Conservation (phyloP, 1,140 invertebrate genomes). For the Heterodera carotae region DNA sequence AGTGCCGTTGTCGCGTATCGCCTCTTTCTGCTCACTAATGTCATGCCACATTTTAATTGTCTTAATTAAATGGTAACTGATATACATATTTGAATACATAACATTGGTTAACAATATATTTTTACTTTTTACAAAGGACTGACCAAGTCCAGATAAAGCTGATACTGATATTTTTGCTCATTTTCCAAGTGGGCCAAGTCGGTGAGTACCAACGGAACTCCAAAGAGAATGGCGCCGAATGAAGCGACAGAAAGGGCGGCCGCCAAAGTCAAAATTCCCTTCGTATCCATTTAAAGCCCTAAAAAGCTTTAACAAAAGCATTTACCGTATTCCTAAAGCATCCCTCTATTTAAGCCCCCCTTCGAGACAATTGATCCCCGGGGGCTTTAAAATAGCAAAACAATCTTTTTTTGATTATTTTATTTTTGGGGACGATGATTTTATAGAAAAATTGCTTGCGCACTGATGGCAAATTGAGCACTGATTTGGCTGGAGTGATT, state of each 20-base stretch:
- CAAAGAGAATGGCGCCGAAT: constrained; percentile 6
- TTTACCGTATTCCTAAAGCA: no score
- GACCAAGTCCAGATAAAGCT: constrained; percentile 20
- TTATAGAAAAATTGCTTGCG: no score
- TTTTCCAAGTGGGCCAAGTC: constrained; percentile 10
- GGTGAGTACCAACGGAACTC: constrained; percentile 6
- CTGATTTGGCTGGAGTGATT: no score
- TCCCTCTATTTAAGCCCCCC: no score
- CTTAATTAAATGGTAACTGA: neutral
- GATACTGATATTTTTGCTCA: constrained; percentile 1
- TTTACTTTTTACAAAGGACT: neutral
- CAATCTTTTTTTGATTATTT: no score
- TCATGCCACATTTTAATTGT: constrained; percentile 48
- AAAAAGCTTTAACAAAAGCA: neutral
- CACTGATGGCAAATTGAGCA: no score
- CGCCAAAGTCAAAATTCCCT: constrained; percentile 12
- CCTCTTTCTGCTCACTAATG: constrained; percentile 40
- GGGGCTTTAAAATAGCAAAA: no score
- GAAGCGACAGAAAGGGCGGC: constrained; percentile 9
- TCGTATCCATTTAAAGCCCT: neutral
- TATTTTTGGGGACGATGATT: no score
- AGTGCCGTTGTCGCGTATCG: constrained; percentile 16
- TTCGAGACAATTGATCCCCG: no score
- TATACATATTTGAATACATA: no score
- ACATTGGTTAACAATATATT: no score